Evolutionary conservation across 2,113 vertebrate genomes (phyloP).

Genomic region (Coracopsis vasa): DNA sequence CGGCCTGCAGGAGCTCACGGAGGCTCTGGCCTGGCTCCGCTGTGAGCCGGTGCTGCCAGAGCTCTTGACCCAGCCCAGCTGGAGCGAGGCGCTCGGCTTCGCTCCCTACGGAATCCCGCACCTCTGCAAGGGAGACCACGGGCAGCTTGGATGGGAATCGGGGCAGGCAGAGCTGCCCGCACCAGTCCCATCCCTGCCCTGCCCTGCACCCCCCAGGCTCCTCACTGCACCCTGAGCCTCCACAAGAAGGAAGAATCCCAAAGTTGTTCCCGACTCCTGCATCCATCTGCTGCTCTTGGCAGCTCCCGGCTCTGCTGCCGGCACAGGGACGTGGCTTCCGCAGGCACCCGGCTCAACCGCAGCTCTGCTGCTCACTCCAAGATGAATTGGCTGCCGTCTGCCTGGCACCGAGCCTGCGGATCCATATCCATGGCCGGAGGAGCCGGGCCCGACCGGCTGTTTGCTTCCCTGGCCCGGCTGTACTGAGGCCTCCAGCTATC

Average conservation of each 20-base stretch:
- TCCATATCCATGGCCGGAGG: background rate
- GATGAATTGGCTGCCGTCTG: background rate
- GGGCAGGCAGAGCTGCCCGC: background rate
- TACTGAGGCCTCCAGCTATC: background rate
- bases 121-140: background rate
- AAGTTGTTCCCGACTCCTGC: background rate
- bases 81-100: background rate
- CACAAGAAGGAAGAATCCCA: background rate
- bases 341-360: background rate
- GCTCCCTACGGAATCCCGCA: background rate
- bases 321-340: background rate
- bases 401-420: conserved; percentile 17
- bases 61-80: background rate
- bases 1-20: background rate
- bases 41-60: background rate
- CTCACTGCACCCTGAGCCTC: background rate
- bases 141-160: background rate
- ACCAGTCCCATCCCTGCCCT: background rate
- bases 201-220: background rate
- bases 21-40: background rate
- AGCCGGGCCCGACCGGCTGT: background rate
- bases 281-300: background rate
- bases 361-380: background rate
- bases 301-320: background rate
- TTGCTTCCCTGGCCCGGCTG: background rate